phyloP scores from a whole-genome alignment of 1,140 invertebrate species.

The Venturia canescens region DNA sequence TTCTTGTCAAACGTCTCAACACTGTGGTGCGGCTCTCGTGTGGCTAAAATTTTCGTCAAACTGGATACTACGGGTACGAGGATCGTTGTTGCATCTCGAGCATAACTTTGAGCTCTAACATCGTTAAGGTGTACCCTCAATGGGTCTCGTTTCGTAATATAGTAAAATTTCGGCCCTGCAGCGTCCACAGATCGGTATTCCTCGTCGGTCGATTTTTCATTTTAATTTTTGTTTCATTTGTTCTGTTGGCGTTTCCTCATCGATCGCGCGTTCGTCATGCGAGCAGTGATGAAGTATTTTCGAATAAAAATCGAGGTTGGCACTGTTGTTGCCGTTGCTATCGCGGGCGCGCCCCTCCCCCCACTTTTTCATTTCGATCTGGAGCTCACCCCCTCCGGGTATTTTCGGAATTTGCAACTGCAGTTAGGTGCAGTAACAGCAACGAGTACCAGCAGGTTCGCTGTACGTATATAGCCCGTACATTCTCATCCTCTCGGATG shows the following conservation, averaged over 20 bases:
- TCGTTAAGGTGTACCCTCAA: too few relatives aligned
- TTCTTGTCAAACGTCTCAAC: too few relatives aligned
- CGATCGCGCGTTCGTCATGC: slow-evolving; percentile 37
- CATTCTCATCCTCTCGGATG: slow-evolving; percentile 47
- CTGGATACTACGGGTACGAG: too few relatives aligned
- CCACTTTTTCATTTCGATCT: neutral
- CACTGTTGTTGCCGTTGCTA: slow-evolving; percentile 25
- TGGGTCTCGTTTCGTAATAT: too few relatives aligned
- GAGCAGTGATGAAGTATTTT: slow-evolving; percentile 43
- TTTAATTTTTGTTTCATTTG: slow-evolving; percentile 28
- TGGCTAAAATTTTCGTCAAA: too few relatives aligned
- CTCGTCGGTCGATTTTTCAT: neutral
- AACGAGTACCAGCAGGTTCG: slow-evolving; percentile 35
- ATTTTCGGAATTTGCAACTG: slow-evolving; percentile 54
- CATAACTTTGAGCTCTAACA: too few relatives aligned
- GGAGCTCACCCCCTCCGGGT: neutral
- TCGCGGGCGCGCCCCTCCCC: neutral
- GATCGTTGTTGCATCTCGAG: too few relatives aligned
- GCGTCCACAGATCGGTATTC: neutral
- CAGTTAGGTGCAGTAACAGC: slow-evolving; percentile 53
- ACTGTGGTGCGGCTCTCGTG: too few relatives aligned
- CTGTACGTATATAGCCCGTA: slow-evolving; percentile 18
- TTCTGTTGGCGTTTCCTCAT: slow-evolving; percentile 35
- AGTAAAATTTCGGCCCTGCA: too few relatives aligned
- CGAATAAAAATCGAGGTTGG: slow-evolving; percentile 44